phyloP scores from a whole-genome alignment of 2,797 vertebrate genomes.

The Coregonus ussuriensis region DNA sequence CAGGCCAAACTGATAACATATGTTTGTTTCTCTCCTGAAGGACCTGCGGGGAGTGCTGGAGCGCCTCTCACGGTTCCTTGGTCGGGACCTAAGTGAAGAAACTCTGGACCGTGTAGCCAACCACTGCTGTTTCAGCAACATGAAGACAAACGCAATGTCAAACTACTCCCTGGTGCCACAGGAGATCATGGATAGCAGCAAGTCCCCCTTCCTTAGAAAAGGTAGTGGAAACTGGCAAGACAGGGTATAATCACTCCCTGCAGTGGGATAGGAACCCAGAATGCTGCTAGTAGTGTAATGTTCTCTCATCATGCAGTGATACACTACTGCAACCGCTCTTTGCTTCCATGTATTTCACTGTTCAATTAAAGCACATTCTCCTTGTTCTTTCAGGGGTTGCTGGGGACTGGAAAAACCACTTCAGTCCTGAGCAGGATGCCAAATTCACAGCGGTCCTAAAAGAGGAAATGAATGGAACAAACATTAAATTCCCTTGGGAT shows the following conservation, averaged over 20 bases:
- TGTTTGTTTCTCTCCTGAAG: conserved; percentile 52
- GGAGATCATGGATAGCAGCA: conserved; percentile 72
- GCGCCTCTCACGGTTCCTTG: conserved; percentile 75
- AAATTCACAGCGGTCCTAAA: conserved; percentile 41
- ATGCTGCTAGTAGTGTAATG: background rate
- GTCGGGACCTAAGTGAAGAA: conserved; percentile 66
- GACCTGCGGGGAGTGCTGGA: conserved; percentile 71
- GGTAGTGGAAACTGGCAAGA: conserved; percentile 60
- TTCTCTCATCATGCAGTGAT: background rate
- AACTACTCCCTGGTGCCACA: conserved; percentile 81
- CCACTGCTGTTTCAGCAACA: conserved; percentile 74
- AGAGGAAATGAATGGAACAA: conserved; percentile 41
- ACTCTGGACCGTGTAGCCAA: conserved; percentile 69
- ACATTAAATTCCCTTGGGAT: conserved; percentile 41
- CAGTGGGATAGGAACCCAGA: too few species aligned
- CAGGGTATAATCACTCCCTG: background rate
- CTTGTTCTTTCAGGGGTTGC: conserved; percentile 37
- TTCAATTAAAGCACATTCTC: background rate
- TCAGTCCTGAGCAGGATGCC: conserved; percentile 45
- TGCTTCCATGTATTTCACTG: background rate
- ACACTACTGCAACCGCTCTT: background rate
- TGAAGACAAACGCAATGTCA: conserved; percentile 83
- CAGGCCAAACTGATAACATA: background rate
- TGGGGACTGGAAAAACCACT: conserved; percentile 61
- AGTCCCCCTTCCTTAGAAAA: conserved; percentile 82